Evolutionary conservation across 2,888 invertebrate species (phyloP).

Genomic region (Gymnoscelis rufifasciata): DNA sequence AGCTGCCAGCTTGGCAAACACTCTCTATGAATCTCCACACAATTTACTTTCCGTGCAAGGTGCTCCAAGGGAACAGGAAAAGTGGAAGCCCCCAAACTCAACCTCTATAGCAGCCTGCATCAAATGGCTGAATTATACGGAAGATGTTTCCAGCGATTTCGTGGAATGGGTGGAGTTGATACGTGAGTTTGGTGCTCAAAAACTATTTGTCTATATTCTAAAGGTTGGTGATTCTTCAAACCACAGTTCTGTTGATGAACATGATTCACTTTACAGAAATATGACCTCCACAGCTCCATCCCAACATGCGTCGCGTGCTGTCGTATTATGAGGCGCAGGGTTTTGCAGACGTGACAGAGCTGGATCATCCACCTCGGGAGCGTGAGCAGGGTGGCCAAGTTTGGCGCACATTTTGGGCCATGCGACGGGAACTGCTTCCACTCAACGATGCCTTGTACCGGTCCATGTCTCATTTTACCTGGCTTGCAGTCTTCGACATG

Average conservation of each 20-base stretch:
- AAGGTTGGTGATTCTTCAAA: conserved; percentile 9
- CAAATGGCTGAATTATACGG: conserved; percentile 18
- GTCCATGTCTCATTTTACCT: conserved; percentile 8
- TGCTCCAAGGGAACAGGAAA: neutral
- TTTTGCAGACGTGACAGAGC: conserved; percentile 17
- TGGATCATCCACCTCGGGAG: conserved; percentile 20
- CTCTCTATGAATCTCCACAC: conserved; percentile 12
- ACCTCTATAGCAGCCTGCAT: conserved; percentile 14
- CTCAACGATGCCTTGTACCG: conserved; percentile 25
- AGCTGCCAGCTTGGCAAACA: conserved; percentile 14
- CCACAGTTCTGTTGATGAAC: neutral
- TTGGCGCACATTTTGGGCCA: conserved; percentile 7
- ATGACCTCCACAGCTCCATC: conserved; percentile 21
- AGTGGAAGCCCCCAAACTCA: neutral
- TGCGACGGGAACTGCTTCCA: conserved; percentile 18
- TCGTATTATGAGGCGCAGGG: conserved; percentile 12
- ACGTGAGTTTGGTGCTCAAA: conserved; percentile 17
- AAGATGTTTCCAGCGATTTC: conserved; percentile 14
- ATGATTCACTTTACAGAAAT: no score
- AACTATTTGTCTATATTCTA: conserved; percentile 14
- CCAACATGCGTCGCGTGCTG: conserved; percentile 14
- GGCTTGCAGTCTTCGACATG: conserved; percentile 18
- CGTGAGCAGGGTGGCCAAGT: neutral
- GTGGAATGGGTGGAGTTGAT: conserved; percentile 24
- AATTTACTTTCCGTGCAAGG: conserved; percentile 19